Evolutionary conservation across 2,888 invertebrate genomes (phyloP).

Genomic region (Caenorhabditis afra): DNA sequence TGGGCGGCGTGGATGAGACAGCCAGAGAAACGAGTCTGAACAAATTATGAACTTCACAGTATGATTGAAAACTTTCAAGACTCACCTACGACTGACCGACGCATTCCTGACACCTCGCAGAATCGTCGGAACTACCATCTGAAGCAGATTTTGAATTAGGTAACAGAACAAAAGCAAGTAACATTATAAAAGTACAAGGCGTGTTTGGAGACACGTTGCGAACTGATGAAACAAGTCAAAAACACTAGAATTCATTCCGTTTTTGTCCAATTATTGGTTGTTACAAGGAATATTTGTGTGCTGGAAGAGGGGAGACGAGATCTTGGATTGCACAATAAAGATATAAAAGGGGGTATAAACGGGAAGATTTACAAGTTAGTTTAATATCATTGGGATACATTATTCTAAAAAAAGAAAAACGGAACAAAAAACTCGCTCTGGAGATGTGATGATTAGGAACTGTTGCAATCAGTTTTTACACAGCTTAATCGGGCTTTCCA

Average conservation of each 20-base stretch:
- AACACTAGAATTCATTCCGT: conserved; percentile 26
- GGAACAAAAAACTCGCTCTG: conserved; percentile 12
- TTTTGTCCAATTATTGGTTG: conserved; percentile 44
- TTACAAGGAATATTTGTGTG: conserved; percentile 16
- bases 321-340: conserved; percentile 28
- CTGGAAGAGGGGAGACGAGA: conserved; percentile 15
- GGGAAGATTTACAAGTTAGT: conserved; percentile 42
- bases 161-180: conserved; percentile 1
- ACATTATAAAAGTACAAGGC: background rate
- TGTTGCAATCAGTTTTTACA: conserved; percentile 35
- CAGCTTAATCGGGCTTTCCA: conserved; percentile 22
- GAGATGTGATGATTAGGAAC: conserved; percentile 9
- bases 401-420: conserved; percentile 1
- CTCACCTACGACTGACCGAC: conserved; percentile 22
- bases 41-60: background rate
- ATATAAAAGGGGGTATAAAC: background rate
- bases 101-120: conserved; percentile 6
- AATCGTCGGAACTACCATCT: conserved; percentile 33
- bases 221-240: conserved; percentile 11
- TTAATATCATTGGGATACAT: background rate
- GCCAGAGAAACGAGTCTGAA: conserved; percentile 30
- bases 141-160: background rate
- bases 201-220: conserved; percentile 15
- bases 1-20: conserved; percentile 5
- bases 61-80: too few species aligned